These are phyloP conservation scores for Sphenopsis melanotis DNA, from an alignment of 2,797 vertebrate species.

Conservation along the genomic window DNA sequence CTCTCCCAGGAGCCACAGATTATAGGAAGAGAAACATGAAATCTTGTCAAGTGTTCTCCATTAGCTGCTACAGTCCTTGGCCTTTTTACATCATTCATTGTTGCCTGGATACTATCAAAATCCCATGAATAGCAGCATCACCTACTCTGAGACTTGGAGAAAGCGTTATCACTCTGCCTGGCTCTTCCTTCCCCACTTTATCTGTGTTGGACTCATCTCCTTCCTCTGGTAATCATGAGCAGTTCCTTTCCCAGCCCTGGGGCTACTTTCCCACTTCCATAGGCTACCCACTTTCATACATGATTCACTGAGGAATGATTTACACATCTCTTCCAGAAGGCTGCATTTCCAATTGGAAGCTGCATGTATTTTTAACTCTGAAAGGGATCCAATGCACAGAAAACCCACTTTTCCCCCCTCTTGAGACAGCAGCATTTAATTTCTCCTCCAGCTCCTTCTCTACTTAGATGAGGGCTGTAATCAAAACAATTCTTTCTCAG, in stretches of 20 bases:
- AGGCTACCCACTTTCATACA: neutral
- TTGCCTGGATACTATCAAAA: conserved; percentile 36
- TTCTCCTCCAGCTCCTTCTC: neutral
- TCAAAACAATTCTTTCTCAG: neutral
- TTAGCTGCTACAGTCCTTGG: neutral
- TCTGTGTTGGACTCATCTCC: neutral
- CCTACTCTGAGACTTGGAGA: neutral
- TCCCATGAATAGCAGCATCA: neutral
- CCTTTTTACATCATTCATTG: neutral
- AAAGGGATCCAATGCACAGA: conserved; percentile 20
- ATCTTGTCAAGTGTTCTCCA: conserved; percentile 8
- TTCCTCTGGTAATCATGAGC: neutral
- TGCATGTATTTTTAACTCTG: conserved; percentile 34
- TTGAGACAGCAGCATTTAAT: neutral
- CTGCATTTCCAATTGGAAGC: conserved; percentile 15
- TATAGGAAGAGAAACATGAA: neutral
- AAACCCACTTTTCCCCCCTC: neutral
- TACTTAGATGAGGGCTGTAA: neutral
- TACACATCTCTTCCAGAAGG: conserved; percentile 23
- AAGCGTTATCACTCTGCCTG: neutral
- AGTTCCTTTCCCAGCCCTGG: neutral
- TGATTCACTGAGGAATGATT: conserved; percentile 5
- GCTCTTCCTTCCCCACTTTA: neutral
- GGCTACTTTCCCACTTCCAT: conserved; percentile 16
- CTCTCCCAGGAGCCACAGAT: conserved; percentile 25